Conservation (phyloP, 2,888 invertebrate species). For the Cheilosia grossa region DNA sequence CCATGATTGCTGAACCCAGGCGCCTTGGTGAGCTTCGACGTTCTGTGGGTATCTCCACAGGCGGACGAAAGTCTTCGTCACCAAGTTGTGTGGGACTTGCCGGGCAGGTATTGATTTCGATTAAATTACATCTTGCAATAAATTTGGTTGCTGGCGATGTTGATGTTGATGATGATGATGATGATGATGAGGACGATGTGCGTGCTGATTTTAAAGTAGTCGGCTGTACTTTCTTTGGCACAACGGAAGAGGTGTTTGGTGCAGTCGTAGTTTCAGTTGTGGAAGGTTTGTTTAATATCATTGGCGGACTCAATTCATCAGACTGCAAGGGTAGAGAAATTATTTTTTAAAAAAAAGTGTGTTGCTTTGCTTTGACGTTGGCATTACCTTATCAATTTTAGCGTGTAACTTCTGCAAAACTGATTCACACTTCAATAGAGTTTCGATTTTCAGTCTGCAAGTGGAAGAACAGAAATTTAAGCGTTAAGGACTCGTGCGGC, state of each 20-base stretch:
- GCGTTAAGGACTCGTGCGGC: not conserved
- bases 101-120: constrained; percentile 73
- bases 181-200: not conserved
- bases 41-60: constrained; percentile 78
- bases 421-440: constrained; percentile 78
- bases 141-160: constrained; percentile 34
- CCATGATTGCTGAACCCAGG: not conserved
- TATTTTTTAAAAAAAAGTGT: not conserved
- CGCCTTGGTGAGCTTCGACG: constrained; percentile 74
- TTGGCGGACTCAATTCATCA: constrained; percentile 57
- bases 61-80: constrained; percentile 55
- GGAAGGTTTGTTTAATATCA: constrained; percentile 15
- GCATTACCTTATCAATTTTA: constrained; percentile 79
- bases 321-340: constrained; percentile 38
- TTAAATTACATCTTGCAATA: constrained; percentile 42
- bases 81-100: constrained; percentile 77
- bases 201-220: constrained; percentile 8
- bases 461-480: not conserved
- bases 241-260: constrained; percentile 40
- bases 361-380: not conserved
- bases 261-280: constrained; percentile 4
- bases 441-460: constrained; percentile 78
- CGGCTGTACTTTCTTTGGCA: constrained; percentile 34
- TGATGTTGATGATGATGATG: not conserved
- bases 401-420: constrained; percentile 78